These are phyloP conservation scores for Ptiloglossa arizonensis DNA, from an alignment of 1,140 invertebrate genomes.

Conservation along the genomic window DNA sequence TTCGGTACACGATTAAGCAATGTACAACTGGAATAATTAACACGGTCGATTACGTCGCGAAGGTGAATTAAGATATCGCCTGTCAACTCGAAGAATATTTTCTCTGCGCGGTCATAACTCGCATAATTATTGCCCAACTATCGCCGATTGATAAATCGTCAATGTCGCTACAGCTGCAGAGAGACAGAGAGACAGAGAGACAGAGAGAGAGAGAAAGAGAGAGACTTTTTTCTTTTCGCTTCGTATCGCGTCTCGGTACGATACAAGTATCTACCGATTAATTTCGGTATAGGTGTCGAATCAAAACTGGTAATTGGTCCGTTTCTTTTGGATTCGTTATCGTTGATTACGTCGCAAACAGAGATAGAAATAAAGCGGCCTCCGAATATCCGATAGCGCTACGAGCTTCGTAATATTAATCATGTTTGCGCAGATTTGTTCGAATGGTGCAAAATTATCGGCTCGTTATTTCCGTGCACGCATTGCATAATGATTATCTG, in stretches of 20 bases:
- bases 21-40: slow-evolving; percentile 27
- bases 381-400: slow-evolving; percentile 26
- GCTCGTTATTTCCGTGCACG: slow-evolving; percentile 42
- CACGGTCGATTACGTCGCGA: neutral
- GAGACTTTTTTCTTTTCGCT: too few relatives aligned
- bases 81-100: neutral
- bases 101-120: neutral
- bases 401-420: slow-evolving; percentile 39
- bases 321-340: neutral
- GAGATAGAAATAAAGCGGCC: neutral
- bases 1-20: neutral
- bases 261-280: slow-evolving; percentile 23
- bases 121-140: slow-evolving; percentile 29
- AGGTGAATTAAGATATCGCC: slow-evolving; percentile 40
- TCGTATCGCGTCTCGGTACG: neutral
- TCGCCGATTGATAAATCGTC: slow-evolving; percentile 33
- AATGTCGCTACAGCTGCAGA: neutral
- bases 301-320: too few relatives aligned
- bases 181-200: neutral
- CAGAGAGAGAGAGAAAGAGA: too few relatives aligned
- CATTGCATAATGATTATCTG: slow-evolving; percentile 58
- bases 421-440: slow-evolving; percentile 55
- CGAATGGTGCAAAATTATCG: slow-evolving; percentile 49
- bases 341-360: slow-evolving; percentile 11
- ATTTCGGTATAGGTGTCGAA: too few relatives aligned